phyloP scores from a whole-genome alignment of 2,113 vertebrate species.

The Vireo altiloquus region DNA sequence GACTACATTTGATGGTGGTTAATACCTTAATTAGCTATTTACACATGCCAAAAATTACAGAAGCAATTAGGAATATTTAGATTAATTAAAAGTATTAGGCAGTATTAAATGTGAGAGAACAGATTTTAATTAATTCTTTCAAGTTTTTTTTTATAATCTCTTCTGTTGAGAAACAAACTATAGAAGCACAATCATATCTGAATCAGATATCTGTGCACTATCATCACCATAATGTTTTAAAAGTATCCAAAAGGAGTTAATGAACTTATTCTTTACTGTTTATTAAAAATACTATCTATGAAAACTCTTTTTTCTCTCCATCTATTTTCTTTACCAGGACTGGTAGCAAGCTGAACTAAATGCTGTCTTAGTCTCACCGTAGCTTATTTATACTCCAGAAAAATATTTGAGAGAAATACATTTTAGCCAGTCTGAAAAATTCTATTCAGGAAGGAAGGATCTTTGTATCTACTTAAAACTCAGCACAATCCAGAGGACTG shows the following conservation, averaged over 20 bases:
- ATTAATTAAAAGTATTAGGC: conserved; percentile 74
- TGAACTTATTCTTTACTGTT: not conserved
- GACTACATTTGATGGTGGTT: conserved; percentile 37
- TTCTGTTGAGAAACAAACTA: conserved; percentile 31
- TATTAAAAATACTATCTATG: not conserved
- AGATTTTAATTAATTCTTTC: conserved; percentile 69
- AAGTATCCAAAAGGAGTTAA: not conserved
- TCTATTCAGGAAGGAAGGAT: not conserved
- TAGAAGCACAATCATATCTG: not conserved
- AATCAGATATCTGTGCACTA: conserved; percentile 9
- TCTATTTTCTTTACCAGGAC: not conserved
- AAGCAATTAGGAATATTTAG: conserved; percentile 64
- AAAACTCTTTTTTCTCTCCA: not conserved
- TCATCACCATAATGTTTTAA: not conserved
- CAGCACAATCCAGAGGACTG: no score
- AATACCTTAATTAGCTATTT: conserved; percentile 75
- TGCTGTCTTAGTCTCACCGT: not conserved
- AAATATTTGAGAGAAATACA: not conserved
- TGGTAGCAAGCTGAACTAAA: not conserved
- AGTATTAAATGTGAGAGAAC: conserved; percentile 66
- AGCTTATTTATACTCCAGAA: not conserved
- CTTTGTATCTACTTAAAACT: not conserved
- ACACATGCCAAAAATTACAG: conserved; percentile 70
- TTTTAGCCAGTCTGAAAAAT: not conserved
- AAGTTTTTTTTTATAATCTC: conserved; percentile 44